Base-by-base conservation (phyloP, 37 sponge, comb jelly and placozoan genomes). In the Crambe crambe region DNA sequence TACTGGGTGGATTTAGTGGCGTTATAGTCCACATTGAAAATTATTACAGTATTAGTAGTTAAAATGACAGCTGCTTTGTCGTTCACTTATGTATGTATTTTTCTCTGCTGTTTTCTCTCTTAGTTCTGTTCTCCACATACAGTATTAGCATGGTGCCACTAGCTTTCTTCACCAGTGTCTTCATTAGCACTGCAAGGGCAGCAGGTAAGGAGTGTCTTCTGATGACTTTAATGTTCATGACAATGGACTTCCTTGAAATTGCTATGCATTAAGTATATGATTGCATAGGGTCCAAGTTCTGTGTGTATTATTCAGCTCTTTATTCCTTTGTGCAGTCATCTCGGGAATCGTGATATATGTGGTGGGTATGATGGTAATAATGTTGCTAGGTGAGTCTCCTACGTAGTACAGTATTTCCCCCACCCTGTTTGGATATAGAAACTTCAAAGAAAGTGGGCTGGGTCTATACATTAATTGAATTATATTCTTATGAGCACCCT, bases 111-210 rank as follows among this genome's bases (percentile, higher is more conserved):
- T 27, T 9, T 39, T 22, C 70, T 34, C 57, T 0, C 70, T 42
- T 66, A 92, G 93, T 88, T 36, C 58, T 92, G 27, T 92, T 92
- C 89, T 74, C 88, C 56, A 70, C 72, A 37, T 92, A 92, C 80
- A 92, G 93, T 58, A 31, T 37, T 35, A 85, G 89, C 51, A 78
- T 92, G 86, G 59, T 92, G 9, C 88, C 93, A 25, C 75, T 92
- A 26, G 93, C 89, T 60, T 88, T 92, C 93, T 92, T 92, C 72
- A 77, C 85, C 56, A 88, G 86, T 77, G 93, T 88, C 61, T 88
- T 92, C 75, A 84, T 92, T 66, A 79, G 47, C 31, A 85, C 89
- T 10, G 77, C 80, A 37, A 73, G 82, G 56, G 73, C 76, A 43
- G 93, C 93, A 75, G 91, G 92, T 84, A 0, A 73, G 80, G 36